Conservation (phyloP, 2,113 vertebrate genomes). For the Corythaixoides concolor region DNA sequence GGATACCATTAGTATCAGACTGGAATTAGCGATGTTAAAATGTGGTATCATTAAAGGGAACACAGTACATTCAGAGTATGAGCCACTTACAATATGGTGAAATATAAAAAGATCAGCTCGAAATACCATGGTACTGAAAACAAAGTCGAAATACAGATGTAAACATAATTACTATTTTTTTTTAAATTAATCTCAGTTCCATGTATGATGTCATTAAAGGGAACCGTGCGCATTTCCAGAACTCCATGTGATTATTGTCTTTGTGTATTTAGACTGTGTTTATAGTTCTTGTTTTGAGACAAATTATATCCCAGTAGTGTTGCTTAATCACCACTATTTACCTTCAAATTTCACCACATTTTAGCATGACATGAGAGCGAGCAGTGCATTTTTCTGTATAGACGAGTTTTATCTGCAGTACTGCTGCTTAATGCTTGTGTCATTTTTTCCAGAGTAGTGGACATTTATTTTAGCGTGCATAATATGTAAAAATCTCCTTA, state of each 20-base stretch:
- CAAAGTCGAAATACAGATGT: not conserved
- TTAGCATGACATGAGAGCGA: not conserved
- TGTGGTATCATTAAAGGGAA: not conserved
- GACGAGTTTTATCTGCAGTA: rapidly evolving
- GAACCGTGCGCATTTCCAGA: not conserved
- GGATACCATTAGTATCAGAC: not conserved
- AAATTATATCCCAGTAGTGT: too few relatives aligned
- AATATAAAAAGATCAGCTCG: not conserved
- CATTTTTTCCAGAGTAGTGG: not conserved
- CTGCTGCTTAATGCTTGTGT: too few relatives aligned
- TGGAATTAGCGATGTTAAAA: not conserved
- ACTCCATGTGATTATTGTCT: not conserved
- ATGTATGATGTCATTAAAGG: not conserved
- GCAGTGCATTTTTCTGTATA: not conserved
- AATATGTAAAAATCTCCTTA: not conserved
- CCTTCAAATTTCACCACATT: not conserved
- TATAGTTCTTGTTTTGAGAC: not conserved
- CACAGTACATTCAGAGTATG: not conserved
- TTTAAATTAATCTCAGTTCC: not conserved
- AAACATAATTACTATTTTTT: rapidly evolving
- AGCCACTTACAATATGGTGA: not conserved
- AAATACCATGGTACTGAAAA: not conserved
- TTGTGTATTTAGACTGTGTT: not conserved
- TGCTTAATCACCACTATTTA: not conserved
- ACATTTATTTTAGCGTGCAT: not conserved